Base-by-base conservation (phyloP, 64 coral and sea anemone genomes). In the Trachythela sp. region DNA sequence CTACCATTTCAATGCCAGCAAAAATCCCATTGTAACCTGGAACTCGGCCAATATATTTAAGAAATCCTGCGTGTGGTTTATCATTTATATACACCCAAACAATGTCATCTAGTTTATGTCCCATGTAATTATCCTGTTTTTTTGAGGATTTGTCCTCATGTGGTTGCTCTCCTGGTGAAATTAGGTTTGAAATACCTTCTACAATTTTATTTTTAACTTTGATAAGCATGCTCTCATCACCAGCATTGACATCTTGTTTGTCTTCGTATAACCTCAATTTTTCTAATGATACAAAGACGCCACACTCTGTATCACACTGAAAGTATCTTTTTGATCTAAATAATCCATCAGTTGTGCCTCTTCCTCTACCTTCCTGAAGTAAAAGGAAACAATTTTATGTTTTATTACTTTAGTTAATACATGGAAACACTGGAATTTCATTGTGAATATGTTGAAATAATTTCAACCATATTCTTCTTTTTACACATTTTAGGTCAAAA, bases 51-150 rank as follows among this genome's bases (percentile, higher is more conserved):
- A 80, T 80, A 20, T 5, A 80, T 35, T 10, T 80, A 5, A 80
- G 31, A 36, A 34, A 15, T 0, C 75, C 75, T 13, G 20, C 31
- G 35, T 36, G 32, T 17, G 9, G 33, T 35, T 37, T 35, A 35
- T 77, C 71, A 6, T 80, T 39, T 2, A 80, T 80, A 80, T 14
- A 80, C 10, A 80, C 75, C 75, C 75, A 80, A 37, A 80, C 75
- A 8, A 15, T 37, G 20, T 80, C 75, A 0, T 22, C 75, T 0
- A 15, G 2, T 35, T 80, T 35, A 36, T 80, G 75, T 0, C 30
- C 33, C 15, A 39, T 35, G 15, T 80, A 29, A 34, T 10, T 80
- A 0, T 35, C 75, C 4, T 37, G 37, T 17, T 15, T 14, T 37
- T 17, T 18, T 6, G 8, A 36, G 33, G 30, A 36, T 29, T 7